Evolutionary conservation across 1,140 invertebrate genomes (phyloP).

Genomic region (Hydropsyche tenuis): DNA sequence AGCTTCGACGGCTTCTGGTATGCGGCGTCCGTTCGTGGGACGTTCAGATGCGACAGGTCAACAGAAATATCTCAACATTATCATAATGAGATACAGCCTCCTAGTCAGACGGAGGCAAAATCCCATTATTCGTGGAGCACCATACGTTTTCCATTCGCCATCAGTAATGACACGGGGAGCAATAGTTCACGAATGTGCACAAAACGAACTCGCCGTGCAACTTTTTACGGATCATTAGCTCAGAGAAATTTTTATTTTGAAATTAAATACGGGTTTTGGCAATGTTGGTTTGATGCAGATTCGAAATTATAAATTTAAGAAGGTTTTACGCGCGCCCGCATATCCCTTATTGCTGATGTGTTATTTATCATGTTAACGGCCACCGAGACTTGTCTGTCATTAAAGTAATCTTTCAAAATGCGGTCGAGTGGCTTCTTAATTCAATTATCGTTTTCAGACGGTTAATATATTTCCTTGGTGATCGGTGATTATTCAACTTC

Average conservation of each 20-base stretch:
- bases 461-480: too few species aligned
- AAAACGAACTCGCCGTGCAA: not conserved
- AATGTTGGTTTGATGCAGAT: not conserved
- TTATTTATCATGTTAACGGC: conserved; percentile 14
- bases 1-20: conserved; percentile 18
- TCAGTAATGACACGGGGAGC: not conserved
- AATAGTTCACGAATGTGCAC: not conserved
- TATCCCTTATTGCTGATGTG: not conserved
- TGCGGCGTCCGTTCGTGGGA: conserved; percentile 9
- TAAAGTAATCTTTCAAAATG: conserved; percentile 15
- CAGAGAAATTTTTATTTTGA: not conserved
- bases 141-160: not conserved
- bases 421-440: conserved; percentile 12
- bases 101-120: not conserved
- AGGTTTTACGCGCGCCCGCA: not conserved
- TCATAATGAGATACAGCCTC: conserved; percentile 30
- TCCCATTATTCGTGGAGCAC: not conserved
- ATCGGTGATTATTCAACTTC: too few species aligned
- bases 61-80: conserved; percentile 27
- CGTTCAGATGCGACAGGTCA: conserved; percentile 18
- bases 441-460: conserved; percentile 9
- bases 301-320: not conserved
- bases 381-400: not conserved
- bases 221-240: not conserved
- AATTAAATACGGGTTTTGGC: not conserved